A percentile compares a stretch with the other conserved stretches of the same genome.
phyloP scores from a whole-genome alignment of 2,888 invertebrate species.

The Stenodema calcarata region DNA sequence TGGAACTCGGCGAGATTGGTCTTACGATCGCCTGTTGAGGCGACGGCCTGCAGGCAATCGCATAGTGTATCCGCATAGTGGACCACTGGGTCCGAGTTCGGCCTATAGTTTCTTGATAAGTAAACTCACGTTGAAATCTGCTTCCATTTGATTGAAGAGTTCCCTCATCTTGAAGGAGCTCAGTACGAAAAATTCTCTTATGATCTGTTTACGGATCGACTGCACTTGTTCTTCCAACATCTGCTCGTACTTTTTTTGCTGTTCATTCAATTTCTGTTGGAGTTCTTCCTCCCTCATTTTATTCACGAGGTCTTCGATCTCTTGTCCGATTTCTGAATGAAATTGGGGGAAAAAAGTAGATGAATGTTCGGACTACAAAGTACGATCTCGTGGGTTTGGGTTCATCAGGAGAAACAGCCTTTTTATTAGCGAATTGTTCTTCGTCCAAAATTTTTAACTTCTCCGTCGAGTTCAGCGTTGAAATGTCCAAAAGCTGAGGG shows the following conservation, averaged over 20 bases:
- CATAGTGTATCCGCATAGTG: too few relatives aligned
- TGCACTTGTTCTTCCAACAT: conserved; percentile 55
- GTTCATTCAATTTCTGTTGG: conserved; percentile 56
- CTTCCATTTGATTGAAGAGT: conserved; percentile 57
- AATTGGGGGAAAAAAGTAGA: background rate
- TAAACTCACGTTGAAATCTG: conserved; percentile 45
- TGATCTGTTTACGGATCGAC: conserved; percentile 39
- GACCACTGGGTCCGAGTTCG: too few relatives aligned
- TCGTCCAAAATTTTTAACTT: too few relatives aligned
- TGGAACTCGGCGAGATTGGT: too few relatives aligned
- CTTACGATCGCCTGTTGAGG: too few relatives aligned
- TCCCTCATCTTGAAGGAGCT: conserved; percentile 38
- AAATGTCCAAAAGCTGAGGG: too few relatives aligned
- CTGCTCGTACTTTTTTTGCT: conserved; percentile 58
- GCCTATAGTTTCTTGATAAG: too few relatives aligned
- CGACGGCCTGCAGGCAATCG: too few relatives aligned
- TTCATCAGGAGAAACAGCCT: too few relatives aligned
- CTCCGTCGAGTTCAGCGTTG: too few relatives aligned
- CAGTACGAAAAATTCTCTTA: conserved; percentile 39
- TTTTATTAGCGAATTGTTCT: too few relatives aligned
- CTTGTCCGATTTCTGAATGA: conserved; percentile 42
- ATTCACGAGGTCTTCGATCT: conserved; percentile 51
- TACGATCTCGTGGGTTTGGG: too few relatives aligned
- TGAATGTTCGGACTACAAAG: background rate
- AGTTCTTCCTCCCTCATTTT: conserved; percentile 57